Evolutionary conservation across 2,797 vertebrate species (phyloP).

Genomic region (Epinephelus awoara): DNA sequence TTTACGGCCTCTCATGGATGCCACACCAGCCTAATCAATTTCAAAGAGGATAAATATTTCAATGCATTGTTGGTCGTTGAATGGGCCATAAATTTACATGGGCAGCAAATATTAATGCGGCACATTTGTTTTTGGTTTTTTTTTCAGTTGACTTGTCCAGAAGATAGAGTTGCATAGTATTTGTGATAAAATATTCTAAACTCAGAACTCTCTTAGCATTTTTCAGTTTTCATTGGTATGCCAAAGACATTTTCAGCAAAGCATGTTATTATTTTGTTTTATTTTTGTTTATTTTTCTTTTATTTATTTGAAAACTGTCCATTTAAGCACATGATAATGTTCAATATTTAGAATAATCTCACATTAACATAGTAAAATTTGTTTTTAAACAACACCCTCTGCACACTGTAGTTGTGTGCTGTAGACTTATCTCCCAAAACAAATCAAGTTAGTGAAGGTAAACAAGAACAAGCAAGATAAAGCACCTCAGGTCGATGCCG

Average conservation of each 20-base stretch:
- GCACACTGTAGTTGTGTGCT: neutral
- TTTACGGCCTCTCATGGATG: conserved; percentile 76
- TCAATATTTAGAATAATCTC: neutral
- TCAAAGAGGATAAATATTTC: conserved; percentile 63
- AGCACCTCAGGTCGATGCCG: conserved; percentile 32
- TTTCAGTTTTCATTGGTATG: neutral
- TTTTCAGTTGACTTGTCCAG: neutral
- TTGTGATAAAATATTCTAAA: neutral
- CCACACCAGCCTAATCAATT: conserved; percentile 74
- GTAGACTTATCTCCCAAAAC: conserved; percentile 8
- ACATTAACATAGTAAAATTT: neutral
- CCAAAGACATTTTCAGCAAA: neutral
- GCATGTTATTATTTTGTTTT: neutral
- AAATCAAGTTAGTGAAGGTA: conserved; percentile 40
- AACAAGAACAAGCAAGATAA: conserved; percentile 61
- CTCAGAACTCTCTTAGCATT: neutral
- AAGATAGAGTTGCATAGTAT: neutral
- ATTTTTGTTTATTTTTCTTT: neutral
- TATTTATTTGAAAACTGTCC: neutral
- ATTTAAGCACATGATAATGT: neutral
- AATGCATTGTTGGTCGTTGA: conserved; percentile 50
- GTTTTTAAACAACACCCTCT: conserved; percentile 5
- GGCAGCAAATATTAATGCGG: conserved; percentile 32
- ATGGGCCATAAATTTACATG: conserved; percentile 40
- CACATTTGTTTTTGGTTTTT: neutral